These are phyloP conservation scores for Tanaodytes sp. DNA, from an alignment of 2,888 invertebrate genomes.

Conservation along the genomic window DNA sequence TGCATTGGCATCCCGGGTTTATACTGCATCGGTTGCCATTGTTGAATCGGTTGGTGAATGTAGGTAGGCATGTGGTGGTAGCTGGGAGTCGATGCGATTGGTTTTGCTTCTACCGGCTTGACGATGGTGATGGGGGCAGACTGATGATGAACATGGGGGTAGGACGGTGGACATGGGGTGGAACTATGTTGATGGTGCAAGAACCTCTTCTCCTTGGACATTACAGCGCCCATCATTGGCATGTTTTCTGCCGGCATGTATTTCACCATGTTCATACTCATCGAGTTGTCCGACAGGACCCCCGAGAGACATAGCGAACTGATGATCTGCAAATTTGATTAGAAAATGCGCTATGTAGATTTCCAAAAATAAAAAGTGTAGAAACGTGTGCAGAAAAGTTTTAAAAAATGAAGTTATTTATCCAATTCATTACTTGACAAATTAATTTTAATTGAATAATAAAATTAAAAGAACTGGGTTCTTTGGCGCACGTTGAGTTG, in stretches of 20 bases:
- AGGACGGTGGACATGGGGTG: constrained; percentile 65
- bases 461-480: too few relatives aligned
- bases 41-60: constrained; percentile 16
- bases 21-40: constrained; percentile 29
- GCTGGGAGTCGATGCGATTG: constrained; percentile 5
- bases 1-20: constrained; percentile 2
- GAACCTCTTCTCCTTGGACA: constrained; percentile 63
- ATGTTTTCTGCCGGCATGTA: constrained; percentile 46
- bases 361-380: background rate
- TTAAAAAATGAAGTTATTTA: too few relatives aligned
- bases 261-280: constrained; percentile 56
- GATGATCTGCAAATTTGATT: constrained; percentile 58
- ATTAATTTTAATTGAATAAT: too few relatives aligned
- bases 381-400: too few relatives aligned
- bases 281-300: constrained; percentile 58
- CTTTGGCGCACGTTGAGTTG: too few relatives aligned
- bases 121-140: constrained; percentile 53
- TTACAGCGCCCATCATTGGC: constrained; percentile 47
- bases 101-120: constrained; percentile 56
- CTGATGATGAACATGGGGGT: constrained; percentile 57
- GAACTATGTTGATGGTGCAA: constrained; percentile 54
- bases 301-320: constrained; percentile 65
- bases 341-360: background rate
- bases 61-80: constrained; percentile 32
- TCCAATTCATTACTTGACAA: too few relatives aligned